Conservation (phyloP, 2,113 vertebrate genomes). For the Vulpes lagopus region DNA sequence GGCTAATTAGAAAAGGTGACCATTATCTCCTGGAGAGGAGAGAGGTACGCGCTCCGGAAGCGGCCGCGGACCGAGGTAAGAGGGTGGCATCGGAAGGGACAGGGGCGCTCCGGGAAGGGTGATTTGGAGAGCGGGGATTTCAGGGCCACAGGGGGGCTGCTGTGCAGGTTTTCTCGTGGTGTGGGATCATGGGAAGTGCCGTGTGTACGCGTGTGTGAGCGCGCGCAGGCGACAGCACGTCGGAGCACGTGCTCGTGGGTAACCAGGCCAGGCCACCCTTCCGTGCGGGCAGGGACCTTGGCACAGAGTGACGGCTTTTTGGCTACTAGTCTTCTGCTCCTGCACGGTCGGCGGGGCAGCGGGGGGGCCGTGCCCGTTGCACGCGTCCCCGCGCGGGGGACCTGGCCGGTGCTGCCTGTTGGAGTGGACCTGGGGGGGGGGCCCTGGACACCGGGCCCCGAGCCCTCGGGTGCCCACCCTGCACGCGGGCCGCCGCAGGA, state of each 20-base stretch:
- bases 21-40: slow-evolving; percentile 64
- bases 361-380: neutral
- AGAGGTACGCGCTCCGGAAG: slow-evolving; percentile 34
- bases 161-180: slow-evolving; percentile 40
- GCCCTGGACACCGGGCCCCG: no score
- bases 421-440: no score
- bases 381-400: neutral
- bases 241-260: slow-evolving; percentile 20
- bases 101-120: neutral
- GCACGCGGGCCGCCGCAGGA: accelerated
- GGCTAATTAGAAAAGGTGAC: slow-evolving; percentile 80
- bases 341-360: no score
- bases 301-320: neutral
- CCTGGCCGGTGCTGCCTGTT: neutral
- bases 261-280: slow-evolving; percentile 70
- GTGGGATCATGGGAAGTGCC: neutral
- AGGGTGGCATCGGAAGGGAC: neutral
- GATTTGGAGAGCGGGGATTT: neutral
- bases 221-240: neutral
- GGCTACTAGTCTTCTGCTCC: neutral
- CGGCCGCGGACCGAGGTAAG: slow-evolving; percentile 8
- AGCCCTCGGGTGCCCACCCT: accelerated
- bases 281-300: slow-evolving; percentile 13
- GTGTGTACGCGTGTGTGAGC: neutral
- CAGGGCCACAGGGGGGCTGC: neutral